phyloP scores from a whole-genome alignment of 2,113 vertebrate genomes.

The Lepidothrix coronata region DNA sequence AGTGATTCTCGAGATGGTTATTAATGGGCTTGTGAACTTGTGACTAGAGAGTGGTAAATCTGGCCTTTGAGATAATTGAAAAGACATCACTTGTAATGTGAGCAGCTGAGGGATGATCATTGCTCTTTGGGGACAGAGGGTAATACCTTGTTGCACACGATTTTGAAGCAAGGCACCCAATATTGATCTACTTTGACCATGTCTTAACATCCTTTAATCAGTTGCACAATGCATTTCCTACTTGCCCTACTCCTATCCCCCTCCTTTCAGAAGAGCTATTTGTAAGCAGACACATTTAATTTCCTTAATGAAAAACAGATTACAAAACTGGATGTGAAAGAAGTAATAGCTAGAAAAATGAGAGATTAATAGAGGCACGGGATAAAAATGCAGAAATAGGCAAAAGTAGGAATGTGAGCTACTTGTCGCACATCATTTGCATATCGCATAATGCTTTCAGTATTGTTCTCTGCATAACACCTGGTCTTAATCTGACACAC shows the following conservation, averaged over 20 bases:
- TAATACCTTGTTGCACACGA: not conserved
- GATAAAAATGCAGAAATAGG: not conserved
- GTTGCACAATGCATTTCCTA: not conserved
- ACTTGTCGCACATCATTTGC: not conserved
- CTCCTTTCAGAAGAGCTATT: not conserved
- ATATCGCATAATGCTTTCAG: not conserved
- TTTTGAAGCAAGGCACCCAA: not conserved
- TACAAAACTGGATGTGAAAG: not conserved
- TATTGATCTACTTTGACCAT: not conserved
- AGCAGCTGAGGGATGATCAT: not conserved
- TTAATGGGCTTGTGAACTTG: constrained; percentile 60
- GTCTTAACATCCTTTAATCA: not conserved
- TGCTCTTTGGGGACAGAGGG: not conserved
- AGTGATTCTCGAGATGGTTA: constrained; percentile 26
- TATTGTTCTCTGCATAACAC: not conserved
- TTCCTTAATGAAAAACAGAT: not conserved
- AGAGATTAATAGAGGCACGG: not conserved
- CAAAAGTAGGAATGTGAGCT: not conserved
- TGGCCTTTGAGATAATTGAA: constrained; percentile 56
- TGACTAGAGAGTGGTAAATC: constrained; percentile 23
- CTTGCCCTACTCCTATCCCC: not conserved
- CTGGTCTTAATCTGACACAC: not conserved
- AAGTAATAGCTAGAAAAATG: not conserved
- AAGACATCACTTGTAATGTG: constrained; percentile 44
- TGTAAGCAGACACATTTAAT: not conserved